phyloP scores from a whole-genome alignment of 2,888 invertebrate genomes.

The Troides aeacus region DNA sequence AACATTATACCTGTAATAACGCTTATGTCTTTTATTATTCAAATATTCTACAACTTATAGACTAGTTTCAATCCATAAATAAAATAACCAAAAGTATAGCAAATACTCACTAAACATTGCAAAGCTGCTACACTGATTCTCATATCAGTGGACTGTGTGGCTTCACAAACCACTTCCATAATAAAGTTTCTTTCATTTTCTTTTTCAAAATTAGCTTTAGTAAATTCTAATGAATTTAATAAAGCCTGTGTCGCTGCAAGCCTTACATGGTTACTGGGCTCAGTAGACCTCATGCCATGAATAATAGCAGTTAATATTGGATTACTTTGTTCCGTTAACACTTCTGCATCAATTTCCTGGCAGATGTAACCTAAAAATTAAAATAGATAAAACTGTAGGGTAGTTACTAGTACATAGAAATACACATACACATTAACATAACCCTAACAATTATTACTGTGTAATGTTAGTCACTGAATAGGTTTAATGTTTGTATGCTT shows the following conservation, averaged over 20 bases:
- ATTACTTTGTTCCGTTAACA: slow-evolving; percentile 94
- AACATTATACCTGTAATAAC: not conserved
- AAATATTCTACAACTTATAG: not conserved
- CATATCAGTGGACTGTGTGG: slow-evolving; percentile 95
- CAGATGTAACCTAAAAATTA: slow-evolving; percentile 91
- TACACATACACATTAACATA: not conserved
- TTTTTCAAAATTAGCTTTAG: slow-evolving; percentile 98
- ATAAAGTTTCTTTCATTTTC: slow-evolving; percentile 98
- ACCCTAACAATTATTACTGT: not conserved
- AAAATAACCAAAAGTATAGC: slow-evolving; percentile 13
- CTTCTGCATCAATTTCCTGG: slow-evolving; percentile 97
- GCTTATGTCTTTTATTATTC: not conserved
- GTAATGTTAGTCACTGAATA: too few relatives aligned
- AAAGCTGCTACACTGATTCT: slow-evolving; percentile 97
- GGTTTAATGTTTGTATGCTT: too few relatives aligned
- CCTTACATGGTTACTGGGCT: slow-evolving; percentile 95
- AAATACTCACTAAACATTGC: slow-evolving; percentile 91
- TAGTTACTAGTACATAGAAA: not conserved
- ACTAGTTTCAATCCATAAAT: not conserved
- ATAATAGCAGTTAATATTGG: slow-evolving; percentile 99
- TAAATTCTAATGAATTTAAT: slow-evolving; percentile 98
- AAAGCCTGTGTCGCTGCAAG: slow-evolving; percentile 98
- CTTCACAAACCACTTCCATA: slow-evolving; percentile 99
- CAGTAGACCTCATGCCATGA: slow-evolving; percentile 97
- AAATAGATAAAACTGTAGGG: not conserved